phyloP scores from a whole-genome alignment of 2,113 vertebrate genomes.

The Ptyas mucosa region DNA sequence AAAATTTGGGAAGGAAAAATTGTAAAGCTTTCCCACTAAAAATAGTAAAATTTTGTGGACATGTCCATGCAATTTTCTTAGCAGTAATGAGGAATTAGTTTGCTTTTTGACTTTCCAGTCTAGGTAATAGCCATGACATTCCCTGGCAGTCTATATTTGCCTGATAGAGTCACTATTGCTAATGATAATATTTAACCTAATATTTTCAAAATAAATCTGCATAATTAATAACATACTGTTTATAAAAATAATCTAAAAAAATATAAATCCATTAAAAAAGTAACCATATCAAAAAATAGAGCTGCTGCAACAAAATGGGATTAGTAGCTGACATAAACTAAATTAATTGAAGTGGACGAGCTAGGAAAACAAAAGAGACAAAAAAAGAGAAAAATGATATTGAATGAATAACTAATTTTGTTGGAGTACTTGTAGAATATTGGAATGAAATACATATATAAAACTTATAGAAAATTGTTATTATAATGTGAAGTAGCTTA shows the following conservation, averaged over 20 bases:
- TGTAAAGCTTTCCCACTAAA: not conserved
- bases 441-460: not conserved
- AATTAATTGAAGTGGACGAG: not conserved
- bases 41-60: not conserved
- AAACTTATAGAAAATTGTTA: not conserved
- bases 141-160: not conserved
- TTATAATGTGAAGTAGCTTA: not conserved
- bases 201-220: not conserved
- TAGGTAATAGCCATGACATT: not conserved
- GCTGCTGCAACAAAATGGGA: not conserved
- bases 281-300: not conserved
- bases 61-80: not conserved
- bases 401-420: not conserved
- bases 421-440: not conserved
- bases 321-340: not conserved
- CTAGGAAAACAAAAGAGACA: not conserved
- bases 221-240: not conserved
- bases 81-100: not conserved
- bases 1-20: not conserved
- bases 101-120: not conserved
- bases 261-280: not conserved
- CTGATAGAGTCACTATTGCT: not conserved
- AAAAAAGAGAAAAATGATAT: not conserved
- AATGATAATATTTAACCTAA: not conserved
- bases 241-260: not conserved